These are phyloP conservation scores for Lepeophtheirus nordmannii DNA, from an alignment of 2,888 invertebrate genomes.

Conservation along the genomic window DNA sequence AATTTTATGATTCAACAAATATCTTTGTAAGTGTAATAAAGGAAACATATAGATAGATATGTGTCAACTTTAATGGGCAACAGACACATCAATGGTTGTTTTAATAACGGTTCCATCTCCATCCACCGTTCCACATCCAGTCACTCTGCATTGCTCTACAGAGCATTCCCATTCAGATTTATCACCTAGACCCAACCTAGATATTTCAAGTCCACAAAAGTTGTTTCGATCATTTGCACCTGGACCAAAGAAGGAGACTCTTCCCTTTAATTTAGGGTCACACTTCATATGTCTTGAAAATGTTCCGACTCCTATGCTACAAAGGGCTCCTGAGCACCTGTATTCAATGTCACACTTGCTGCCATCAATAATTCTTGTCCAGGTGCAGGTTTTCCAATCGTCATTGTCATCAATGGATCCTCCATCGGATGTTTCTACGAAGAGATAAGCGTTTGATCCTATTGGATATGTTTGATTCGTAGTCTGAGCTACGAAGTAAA, in stretches of 20 bases:
- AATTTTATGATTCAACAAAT: too few species aligned
- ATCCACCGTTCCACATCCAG: constrained; percentile 1
- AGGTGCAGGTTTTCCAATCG: constrained; percentile 14
- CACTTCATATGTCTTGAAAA: neutral
- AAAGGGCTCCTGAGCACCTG: neutral
- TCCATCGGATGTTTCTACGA: neutral
- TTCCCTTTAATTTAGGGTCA: neutral
- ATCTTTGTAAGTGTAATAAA: too few species aligned
- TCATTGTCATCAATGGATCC: constrained; percentile 1
- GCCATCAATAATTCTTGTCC: neutral
- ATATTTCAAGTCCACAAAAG: neutral
- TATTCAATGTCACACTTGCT: constrained; percentile 1
- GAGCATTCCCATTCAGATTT: neutral
- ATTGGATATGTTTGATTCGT: neutral
- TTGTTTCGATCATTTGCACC: constrained; percentile 5
- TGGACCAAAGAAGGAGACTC: constrained; percentile 5
- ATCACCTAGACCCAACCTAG: neutral
- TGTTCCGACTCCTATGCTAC: constrained; percentile 1
- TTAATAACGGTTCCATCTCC: neutral
- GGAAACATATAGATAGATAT: too few species aligned
- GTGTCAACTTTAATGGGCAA: too few species aligned
- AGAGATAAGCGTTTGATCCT: neutral
- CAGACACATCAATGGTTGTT: neutral
- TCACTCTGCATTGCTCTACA: neutral
- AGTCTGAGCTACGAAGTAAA: neutral